A percentile compares a stretch with the other conserved stretches of the same genome.
phyloP scores from a whole-genome alignment of 2,888 invertebrate genomes.

The Liposcelis brunnea region DNA sequence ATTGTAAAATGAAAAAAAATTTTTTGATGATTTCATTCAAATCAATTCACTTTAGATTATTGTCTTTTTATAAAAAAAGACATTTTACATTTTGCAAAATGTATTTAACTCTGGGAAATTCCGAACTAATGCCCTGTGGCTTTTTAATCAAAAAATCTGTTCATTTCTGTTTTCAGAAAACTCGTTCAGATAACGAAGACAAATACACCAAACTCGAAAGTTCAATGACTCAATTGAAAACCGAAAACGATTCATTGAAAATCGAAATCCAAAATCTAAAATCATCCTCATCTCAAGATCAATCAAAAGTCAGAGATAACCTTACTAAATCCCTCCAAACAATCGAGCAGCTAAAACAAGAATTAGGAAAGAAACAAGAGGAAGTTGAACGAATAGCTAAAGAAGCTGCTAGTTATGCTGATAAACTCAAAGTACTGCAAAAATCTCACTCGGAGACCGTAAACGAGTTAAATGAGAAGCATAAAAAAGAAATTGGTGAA shows the following conservation, averaged over 20 bases:
- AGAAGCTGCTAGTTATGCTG: conserved; percentile 32
- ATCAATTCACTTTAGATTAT: no score
- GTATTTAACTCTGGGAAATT: no score
- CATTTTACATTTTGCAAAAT: no score
- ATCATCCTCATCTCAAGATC: not conserved
- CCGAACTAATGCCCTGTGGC: no score
- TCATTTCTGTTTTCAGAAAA: not conserved
- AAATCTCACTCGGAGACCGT: conserved; percentile 11
- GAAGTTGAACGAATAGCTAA: conserved; percentile 18
- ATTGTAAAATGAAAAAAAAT: no score
- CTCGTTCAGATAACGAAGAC: not conserved
- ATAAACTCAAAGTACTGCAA: conserved; percentile 24
- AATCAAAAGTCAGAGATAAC: not conserved
- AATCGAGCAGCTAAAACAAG: not conserved
- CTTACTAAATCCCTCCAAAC: not conserved
- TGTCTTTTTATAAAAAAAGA: no score
- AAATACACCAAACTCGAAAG: not conserved
- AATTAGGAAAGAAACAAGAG: not conserved
- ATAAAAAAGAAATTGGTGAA: conserved; percentile 33
- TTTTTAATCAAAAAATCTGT: no score
- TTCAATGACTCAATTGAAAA: not conserved
- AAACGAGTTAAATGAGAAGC: conserved; percentile 21
- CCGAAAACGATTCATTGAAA: not conserved
- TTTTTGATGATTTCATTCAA: no score
- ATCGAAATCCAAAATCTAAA: not conserved